Evolutionary conservation across 2,113 vertebrate species (phyloP).

Genomic region (Gambusia affinis): DNA sequence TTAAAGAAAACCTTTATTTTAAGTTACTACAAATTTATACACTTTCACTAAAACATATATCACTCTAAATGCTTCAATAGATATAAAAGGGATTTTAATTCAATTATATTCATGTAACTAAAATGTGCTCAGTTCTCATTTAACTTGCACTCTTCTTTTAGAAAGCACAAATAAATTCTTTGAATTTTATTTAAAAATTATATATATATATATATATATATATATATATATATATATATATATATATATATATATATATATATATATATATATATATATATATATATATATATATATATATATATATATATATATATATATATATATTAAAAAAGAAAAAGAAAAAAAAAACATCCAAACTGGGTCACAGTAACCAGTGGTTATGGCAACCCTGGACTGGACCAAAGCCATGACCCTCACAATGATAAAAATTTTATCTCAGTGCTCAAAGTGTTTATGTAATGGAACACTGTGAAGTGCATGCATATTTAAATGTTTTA

Average conservation of each 20-base stretch:
- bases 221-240: neutral
- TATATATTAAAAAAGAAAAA: too few species aligned
- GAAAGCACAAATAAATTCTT: neutral
- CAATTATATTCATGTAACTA: neutral
- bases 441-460: neutral
- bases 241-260: neutral
- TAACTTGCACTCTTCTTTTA: neutral
- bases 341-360: neutral
- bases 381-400: constrained; percentile 6
- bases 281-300: constrained; percentile 7
- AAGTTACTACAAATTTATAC: too few species aligned
- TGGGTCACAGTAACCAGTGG: neutral
- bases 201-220: constrained; percentile 7
- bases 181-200: too few species aligned
- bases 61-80: neutral
- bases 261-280: neutral
- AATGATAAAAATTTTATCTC: neutral
- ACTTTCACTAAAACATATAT: too few species aligned
- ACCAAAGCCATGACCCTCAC: neutral
- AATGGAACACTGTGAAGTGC: neutral
- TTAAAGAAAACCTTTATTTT: too few species aligned
- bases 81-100: neutral
- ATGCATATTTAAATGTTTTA: neutral
- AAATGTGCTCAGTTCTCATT: neutral
- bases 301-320: neutral